Evolutionary conservation across 2,797 vertebrate species (phyloP), one percentile per base, ranked within the genome.

Genomic region (Hylomyscus alleni): DNA sequence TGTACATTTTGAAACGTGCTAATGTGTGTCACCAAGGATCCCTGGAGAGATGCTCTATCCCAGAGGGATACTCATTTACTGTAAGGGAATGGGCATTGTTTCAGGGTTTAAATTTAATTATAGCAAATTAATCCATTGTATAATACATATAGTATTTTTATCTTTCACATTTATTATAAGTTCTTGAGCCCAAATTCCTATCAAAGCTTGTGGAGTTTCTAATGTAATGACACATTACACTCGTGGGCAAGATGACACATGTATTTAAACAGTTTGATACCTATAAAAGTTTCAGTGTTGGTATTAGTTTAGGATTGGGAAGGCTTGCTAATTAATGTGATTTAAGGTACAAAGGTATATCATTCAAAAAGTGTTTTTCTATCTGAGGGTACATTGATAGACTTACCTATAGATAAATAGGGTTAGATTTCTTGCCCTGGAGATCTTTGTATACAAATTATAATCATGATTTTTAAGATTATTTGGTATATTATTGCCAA

Each of bases 151-250:
- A 76, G n/a, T 56, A 50, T 69, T 93, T 20, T 67, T 83, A 65
- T 60, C 73, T 56, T 93, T 93, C 72, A n/a, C 58, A 89, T 11
- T 80, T 94, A 76, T 40, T 17, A 52, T 69, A 14, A 22, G 3
- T 69, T 82, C 14, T 93, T 56, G 60, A 11, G 83, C 40, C 80
- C 91, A 76, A 4, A n/a, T 78, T 94, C 52, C n/a, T 37, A 50
- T 93, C 82, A 87, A n/a, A 96, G 62, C 92, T 94, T 91, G 12
- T 80, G 26, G 31, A 93, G 52, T 83, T 81, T 96, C 73, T 94
- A 80, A 96, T 62, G 73, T 94, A 80, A 52, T 58, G 92, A 22
- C 13, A 37, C 50, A n/a, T n/a, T n/a, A n/a, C n/a, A n/a, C 34
- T 60, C 20, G 2, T 26, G 37, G 1, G 13, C 77, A 62, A 96